Percentiles rank a stretch among this genome's conserved stretches.
These are phyloP conservation scores for Papilio xuthus DNA, from an alignment of 1,140 invertebrate genomes.

Conservation along the genomic window DNA sequence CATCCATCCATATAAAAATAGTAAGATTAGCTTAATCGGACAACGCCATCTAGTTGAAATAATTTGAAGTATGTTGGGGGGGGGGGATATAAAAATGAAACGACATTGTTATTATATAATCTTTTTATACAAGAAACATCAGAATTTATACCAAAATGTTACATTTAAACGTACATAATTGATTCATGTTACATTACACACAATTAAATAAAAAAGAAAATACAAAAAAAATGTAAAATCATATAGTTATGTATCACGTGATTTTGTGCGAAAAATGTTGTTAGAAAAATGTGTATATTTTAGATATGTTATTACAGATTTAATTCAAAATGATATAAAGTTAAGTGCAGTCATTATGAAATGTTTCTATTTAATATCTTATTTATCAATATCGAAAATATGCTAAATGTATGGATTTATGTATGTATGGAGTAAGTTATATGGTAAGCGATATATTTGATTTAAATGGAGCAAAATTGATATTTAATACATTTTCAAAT, in stretches of 20 bases:
- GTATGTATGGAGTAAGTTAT: background rate
- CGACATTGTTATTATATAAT: conserved; percentile 45
- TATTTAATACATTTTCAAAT: background rate
- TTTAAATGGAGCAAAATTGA: conserved; percentile 10
- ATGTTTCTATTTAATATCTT: background rate
- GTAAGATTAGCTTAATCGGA: too few species aligned
- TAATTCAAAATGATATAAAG: conserved; percentile 13
- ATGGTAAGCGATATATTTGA: conserved; percentile 1
- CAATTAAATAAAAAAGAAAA: conserved; percentile 45
- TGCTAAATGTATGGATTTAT: background rate
- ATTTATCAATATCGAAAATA: background rate
- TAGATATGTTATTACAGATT: conserved; percentile 55
- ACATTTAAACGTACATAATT: conserved; percentile 67
- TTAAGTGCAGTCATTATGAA: conserved; percentile 15
- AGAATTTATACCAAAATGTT: conserved; percentile 78
- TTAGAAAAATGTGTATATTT: conserved; percentile 53
- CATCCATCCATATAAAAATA: too few species aligned
- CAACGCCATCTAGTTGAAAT: background rate
- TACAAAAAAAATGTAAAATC: conserved; percentile 41
- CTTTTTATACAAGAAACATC: conserved; percentile 77
- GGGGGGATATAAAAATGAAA: conserved; percentile 52
- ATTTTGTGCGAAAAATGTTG: conserved; percentile 52
- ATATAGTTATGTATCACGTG: background rate
- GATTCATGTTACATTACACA: conserved; percentile 42
- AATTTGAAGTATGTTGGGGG: background rate